A percentile compares a stretch with the other conserved stretches of the same genome.
Conservation (phyloP, 2,797 vertebrate genomes). For the Notamacropus eugenii region DNA sequence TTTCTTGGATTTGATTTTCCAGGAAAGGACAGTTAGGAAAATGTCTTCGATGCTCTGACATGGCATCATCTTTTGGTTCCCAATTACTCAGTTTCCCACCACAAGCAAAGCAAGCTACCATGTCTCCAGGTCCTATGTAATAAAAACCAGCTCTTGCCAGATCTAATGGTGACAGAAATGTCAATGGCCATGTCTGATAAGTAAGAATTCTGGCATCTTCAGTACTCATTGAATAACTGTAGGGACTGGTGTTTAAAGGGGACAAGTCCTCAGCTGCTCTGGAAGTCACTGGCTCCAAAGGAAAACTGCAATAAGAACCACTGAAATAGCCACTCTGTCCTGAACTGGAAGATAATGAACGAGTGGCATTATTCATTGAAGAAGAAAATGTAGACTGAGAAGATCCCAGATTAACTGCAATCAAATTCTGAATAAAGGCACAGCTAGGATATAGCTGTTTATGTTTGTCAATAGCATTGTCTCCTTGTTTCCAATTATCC, state of each 20-base stretch:
- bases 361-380: conserved; percentile 77
- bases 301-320: conserved; percentile 87
- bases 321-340: conserved; percentile 90
- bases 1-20: conserved; percentile 86
- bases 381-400: conserved; percentile 91
- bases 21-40: conserved; percentile 95
- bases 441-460: conserved; percentile 93
- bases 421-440: conserved; percentile 92
- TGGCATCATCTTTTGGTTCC: conserved; percentile 95
- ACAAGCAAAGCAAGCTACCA: conserved; percentile 96
- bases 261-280: conserved; percentile 91
- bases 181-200: conserved; percentile 91
- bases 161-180: conserved; percentile 91
- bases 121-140: conserved; percentile 92
- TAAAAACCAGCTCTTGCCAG: conserved; percentile 97
- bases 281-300: conserved; percentile 88
- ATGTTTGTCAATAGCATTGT: conserved; percentile 94
- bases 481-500: conserved; percentile 95
- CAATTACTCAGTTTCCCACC: conserved; percentile 96
- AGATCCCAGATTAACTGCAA: conserved; percentile 88
- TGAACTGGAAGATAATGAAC: conserved; percentile 80
- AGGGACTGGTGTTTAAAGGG: conserved; percentile 86
- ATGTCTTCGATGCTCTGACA: conserved; percentile 95
- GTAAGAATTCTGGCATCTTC: conserved; percentile 94
- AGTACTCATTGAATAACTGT: conserved; percentile 91